phyloP scores from a whole-genome alignment of 2,888 invertebrate genomes.

The Rhamphomyia laevipes region DNA sequence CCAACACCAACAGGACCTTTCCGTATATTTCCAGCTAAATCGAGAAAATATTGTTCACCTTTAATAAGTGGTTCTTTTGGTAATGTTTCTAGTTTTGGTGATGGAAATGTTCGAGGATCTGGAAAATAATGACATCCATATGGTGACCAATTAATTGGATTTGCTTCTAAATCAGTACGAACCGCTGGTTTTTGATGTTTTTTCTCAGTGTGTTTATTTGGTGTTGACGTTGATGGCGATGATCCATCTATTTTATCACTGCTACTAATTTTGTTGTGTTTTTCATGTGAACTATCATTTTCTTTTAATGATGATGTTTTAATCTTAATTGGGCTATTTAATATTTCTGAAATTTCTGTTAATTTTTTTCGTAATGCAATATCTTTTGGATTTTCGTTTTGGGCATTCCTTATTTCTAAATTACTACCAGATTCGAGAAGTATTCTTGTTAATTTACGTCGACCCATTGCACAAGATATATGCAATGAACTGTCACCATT shows the following conservation, averaged over 20 bases:
- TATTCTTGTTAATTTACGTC: conserved; percentile 81
- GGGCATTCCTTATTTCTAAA: conserved; percentile 42
- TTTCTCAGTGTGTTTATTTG: conserved; percentile 15
- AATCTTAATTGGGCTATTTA: conserved; percentile 42
- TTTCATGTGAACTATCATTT: conserved; percentile 22
- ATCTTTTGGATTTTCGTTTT: conserved; percentile 75
- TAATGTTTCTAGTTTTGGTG: conserved; percentile 72
- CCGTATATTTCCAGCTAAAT: conserved; percentile 86
- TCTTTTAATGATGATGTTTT: conserved; percentile 25
- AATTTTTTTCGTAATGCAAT: conserved; percentile 81
- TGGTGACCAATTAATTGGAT: conserved; percentile 61
- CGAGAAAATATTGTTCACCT: conserved; percentile 90
- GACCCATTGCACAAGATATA: conserved; percentile 87
- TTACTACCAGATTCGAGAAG: conserved; percentile 79
- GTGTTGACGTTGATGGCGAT: conserved; percentile 33
- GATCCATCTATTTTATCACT: conserved; percentile 13
- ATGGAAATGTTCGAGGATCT: conserved; percentile 72
- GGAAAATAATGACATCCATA: conserved; percentile 88
- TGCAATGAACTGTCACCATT: conserved; percentile 93
- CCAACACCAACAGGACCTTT: conserved; percentile 93
- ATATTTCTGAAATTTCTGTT: conserved; percentile 69
- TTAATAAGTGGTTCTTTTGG: conserved; percentile 74
- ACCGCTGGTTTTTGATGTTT: conserved; percentile 22
- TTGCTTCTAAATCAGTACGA: conserved; percentile 26
- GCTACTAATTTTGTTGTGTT: conserved; percentile 9